These are phyloP conservation scores for Linnaemya vulpina DNA, from an alignment of 2,888 invertebrate genomes.

Conservation along the genomic window DNA sequence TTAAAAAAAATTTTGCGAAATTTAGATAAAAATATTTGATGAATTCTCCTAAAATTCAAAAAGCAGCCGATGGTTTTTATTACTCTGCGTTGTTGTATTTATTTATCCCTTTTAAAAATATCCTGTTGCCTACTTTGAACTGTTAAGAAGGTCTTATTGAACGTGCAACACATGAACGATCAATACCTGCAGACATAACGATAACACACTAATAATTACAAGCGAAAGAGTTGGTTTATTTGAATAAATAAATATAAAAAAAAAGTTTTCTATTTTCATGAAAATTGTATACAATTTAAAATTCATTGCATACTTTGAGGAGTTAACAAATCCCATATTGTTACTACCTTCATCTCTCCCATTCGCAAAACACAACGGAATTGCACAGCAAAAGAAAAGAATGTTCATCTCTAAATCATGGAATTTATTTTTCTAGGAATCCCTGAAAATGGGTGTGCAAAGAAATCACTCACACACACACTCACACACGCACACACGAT, in stretches of 20 bases:
- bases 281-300: not conserved
- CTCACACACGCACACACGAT: slow-evolving; percentile 1
- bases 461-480: slow-evolving; percentile 34
- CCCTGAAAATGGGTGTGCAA: not conserved
- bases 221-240: not conserved
- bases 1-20: too few species aligned
- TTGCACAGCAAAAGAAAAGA: not conserved
- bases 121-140: not conserved
- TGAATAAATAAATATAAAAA: too few species aligned
- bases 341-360: not conserved
- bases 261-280: not conserved
- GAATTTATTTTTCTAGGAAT: not conserved
- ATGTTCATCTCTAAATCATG: slow-evolving; percentile 9
- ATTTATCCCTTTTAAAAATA: too few species aligned
- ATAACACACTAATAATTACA: not conserved
- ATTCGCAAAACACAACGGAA: not conserved
- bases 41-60: too few species aligned
- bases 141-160: not conserved
- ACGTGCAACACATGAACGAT: not conserved
- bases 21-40: too few species aligned
- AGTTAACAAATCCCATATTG: not conserved
- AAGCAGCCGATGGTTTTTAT: too few species aligned
- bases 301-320: slow-evolving; percentile 43
- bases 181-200: not conserved
- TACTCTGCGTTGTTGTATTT: too few species aligned